These are phyloP conservation scores for Oxygymnocypris stewartii DNA, from an alignment of 2,113 vertebrate genomes.

Conservation along the genomic window DNA sequence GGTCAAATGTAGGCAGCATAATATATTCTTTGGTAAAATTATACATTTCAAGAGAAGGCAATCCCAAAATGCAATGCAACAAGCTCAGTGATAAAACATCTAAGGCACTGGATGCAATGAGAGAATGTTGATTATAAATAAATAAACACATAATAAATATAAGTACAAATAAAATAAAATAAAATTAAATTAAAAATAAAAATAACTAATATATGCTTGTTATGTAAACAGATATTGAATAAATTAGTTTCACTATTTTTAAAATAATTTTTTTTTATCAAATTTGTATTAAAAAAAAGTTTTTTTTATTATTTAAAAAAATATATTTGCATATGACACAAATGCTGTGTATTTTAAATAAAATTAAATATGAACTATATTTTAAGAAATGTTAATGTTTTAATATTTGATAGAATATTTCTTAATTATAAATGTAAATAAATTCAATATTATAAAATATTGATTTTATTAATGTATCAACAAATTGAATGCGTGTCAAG, in stretches of 20 bases:
- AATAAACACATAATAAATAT: not conserved
- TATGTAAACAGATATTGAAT: not conserved
- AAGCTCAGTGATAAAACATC: not conserved
- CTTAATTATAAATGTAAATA: not conserved
- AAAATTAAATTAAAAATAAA: too few relatives aligned
- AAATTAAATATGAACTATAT: not conserved
- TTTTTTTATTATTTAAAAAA: not conserved
- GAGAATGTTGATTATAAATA: not conserved
- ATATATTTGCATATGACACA: too few relatives aligned
- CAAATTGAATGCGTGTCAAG: not conserved
- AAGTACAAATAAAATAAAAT: too few relatives aligned
- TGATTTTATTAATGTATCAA: not conserved
- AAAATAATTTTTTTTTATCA: too few relatives aligned
- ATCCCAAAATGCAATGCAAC: not conserved
- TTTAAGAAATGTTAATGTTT: too few relatives aligned
- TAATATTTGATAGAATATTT: too few relatives aligned
- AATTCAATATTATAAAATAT: not conserved
- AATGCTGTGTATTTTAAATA: not conserved
- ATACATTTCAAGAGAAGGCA: not conserved
- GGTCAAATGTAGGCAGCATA: not conserved
- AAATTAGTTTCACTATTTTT: too few relatives aligned
- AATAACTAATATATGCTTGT: not conserved
- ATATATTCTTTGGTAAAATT: not conserved
- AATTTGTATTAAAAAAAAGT: too few relatives aligned
- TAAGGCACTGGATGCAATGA: not conserved